phyloP scores from a whole-genome alignment of 2,113 vertebrate genomes.

The Labrus mixtus region DNA sequence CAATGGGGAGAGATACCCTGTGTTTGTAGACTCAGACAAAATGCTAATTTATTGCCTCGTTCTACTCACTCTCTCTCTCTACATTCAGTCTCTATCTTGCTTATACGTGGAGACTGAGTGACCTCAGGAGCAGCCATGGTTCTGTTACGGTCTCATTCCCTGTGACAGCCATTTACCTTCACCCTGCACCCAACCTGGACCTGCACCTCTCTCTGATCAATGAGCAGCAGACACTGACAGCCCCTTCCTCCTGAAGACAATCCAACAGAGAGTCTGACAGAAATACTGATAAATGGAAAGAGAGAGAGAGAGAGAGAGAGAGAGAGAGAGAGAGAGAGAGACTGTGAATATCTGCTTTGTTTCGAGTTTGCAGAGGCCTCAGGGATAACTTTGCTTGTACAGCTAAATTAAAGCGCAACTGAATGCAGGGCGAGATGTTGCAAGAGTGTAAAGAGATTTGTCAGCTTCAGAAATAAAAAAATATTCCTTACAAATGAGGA shows the following conservation, averaged over 20 bases:
- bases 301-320: too few relatives aligned
- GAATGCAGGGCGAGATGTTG: constrained; percentile 34
- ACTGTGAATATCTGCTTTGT: constrained; percentile 39
- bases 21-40: too few relatives aligned
- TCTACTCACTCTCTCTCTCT: too few relatives aligned
- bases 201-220: constrained; percentile 70
- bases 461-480: constrained; percentile 52
- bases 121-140: constrained; percentile 70
- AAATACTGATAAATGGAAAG: constrained; percentile 30
- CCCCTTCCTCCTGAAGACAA: too few relatives aligned
- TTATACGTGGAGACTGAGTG: constrained; percentile 68
- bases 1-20: too few relatives aligned
- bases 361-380: constrained; percentile 46
- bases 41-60: too few relatives aligned
- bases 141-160: constrained; percentile 75
- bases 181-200: constrained; percentile 51
- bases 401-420: constrained; percentile 43
- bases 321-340: constrained; percentile 7
- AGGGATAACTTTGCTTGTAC: constrained; percentile 33
- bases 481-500: constrained; percentile 50
- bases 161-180: constrained; percentile 78
- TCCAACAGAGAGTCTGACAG: constrained; percentile 34
- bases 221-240: constrained; percentile 58
- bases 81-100: too few relatives aligned
- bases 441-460: constrained; percentile 45